Conservation (phyloP, 2,888 invertebrate genomes). For the Aproaerema taeniolella region DNA sequence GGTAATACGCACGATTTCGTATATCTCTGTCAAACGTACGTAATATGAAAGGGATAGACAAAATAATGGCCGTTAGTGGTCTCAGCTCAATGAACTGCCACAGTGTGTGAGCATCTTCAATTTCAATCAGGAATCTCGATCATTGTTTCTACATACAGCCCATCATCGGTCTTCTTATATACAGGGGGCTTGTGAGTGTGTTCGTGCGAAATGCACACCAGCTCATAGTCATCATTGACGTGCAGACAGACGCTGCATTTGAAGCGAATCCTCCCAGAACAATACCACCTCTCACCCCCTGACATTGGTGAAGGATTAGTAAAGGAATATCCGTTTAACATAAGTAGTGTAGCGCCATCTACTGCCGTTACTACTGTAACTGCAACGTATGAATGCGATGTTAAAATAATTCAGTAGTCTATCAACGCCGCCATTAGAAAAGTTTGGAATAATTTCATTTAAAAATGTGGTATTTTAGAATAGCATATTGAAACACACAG, state of each 20-base stretch:
- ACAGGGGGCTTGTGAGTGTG: conserved; percentile 57
- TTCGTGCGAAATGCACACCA: conserved; percentile 57
- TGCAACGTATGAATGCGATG: conserved; percentile 50
- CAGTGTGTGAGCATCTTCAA: too few relatives aligned
- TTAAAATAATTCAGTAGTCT: too few relatives aligned
- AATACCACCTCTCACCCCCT: conserved; percentile 66
- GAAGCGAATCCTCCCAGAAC: conserved; percentile 55
- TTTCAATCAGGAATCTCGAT: not conserved
- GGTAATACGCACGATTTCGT: too few relatives aligned
- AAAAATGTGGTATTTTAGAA: too few relatives aligned
- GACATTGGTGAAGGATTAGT: conserved; percentile 61
- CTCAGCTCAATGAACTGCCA: too few relatives aligned
- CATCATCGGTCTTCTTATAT: conserved; percentile 51
- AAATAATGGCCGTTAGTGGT: too few relatives aligned
- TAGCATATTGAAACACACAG: too few relatives aligned
- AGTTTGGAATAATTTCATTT: too few relatives aligned
- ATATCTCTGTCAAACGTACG: too few relatives aligned
- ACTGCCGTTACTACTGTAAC: conserved; percentile 65
- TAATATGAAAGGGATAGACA: too few relatives aligned
- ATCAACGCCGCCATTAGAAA: too few relatives aligned
- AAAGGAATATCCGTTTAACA: conserved; percentile 64
- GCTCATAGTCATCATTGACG: conserved; percentile 67
- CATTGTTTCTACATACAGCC: conserved; percentile 45
- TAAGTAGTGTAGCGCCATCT: conserved; percentile 61
- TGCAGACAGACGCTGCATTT: conserved; percentile 60